phyloP scores from a whole-genome alignment of 2,113 vertebrate species.

The Climacteris rufus region DNA sequence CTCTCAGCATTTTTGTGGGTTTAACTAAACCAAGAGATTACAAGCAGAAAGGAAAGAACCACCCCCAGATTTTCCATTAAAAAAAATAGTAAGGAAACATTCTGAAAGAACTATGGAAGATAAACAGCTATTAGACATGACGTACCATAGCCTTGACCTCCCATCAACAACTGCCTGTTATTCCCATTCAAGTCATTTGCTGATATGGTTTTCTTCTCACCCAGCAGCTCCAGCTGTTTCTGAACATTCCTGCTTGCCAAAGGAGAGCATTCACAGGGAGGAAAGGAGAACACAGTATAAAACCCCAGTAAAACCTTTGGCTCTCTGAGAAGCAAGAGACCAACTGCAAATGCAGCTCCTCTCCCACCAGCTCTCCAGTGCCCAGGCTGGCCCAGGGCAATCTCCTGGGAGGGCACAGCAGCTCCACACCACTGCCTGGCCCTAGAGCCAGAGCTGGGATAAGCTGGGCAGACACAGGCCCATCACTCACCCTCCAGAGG shows the following conservation, averaged over 20 bases:
- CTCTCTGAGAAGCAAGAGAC: not conserved
- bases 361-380: not conserved
- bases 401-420: not conserved
- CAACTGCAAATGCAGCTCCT: not conserved
- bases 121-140: conserved; percentile 23
- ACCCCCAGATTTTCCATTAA: conserved; percentile 52
- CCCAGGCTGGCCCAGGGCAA: not conserved
- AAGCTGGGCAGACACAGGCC: not conserved
- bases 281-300: not conserved
- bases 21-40: conserved; percentile 54
- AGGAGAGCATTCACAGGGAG: not conserved
- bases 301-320: not conserved
- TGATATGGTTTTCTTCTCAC: not conserved
- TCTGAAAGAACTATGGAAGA: not conserved
- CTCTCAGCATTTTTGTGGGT: conserved; percentile 57
- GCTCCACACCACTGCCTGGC: not conserved
- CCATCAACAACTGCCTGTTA: not conserved
- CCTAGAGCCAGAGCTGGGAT: not conserved
- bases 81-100: not conserved
- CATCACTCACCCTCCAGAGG: not conserved
- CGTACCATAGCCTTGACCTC: not conserved
- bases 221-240: not conserved
- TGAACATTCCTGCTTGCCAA: not conserved
- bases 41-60: conserved; percentile 59
- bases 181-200: not conserved